phyloP scores from a whole-genome alignment of 2,797 vertebrate species.

The Poeciliopsis turneri region DNA sequence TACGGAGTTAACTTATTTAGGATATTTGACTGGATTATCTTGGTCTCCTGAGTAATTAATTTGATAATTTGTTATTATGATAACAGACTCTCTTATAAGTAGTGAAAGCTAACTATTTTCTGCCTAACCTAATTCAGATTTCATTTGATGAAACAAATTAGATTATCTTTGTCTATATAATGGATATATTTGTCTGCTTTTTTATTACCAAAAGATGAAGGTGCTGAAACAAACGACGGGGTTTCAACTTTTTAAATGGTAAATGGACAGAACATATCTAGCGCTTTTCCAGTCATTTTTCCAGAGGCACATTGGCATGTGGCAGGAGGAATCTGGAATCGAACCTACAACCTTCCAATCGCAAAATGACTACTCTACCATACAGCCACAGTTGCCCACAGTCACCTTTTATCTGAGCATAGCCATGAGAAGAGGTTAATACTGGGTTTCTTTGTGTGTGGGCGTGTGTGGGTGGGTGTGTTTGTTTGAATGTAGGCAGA shows the following conservation, averaged over 20 bases:
- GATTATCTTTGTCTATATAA: neutral
- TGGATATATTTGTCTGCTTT: neutral
- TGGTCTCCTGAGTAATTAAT: neutral
- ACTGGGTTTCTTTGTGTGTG: neutral
- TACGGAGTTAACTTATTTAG: neutral
- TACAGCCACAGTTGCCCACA: no score
- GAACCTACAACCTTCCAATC: no score
- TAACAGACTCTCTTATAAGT: neutral
- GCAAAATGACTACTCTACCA: no score
- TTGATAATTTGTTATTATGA: neutral
- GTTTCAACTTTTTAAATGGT: constrained; percentile 14
- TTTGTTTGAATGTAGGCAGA: constrained; percentile 7
- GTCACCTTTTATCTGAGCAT: no score
- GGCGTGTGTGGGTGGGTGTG: neutral
- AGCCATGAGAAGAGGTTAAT: neutral
- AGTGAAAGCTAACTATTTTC: neutral
- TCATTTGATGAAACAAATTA: neutral
- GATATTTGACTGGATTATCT: constrained; percentile 1
- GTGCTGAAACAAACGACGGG: constrained; percentile 7
- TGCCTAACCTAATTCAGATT: neutral
- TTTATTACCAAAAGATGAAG: neutral
- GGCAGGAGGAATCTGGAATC: no score
- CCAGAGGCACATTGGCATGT: no score
- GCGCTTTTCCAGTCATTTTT: no score
- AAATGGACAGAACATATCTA: no score